Evolutionary conservation across 2,113 vertebrate genomes (phyloP).

Genomic region (Serinus canaria): DNA sequence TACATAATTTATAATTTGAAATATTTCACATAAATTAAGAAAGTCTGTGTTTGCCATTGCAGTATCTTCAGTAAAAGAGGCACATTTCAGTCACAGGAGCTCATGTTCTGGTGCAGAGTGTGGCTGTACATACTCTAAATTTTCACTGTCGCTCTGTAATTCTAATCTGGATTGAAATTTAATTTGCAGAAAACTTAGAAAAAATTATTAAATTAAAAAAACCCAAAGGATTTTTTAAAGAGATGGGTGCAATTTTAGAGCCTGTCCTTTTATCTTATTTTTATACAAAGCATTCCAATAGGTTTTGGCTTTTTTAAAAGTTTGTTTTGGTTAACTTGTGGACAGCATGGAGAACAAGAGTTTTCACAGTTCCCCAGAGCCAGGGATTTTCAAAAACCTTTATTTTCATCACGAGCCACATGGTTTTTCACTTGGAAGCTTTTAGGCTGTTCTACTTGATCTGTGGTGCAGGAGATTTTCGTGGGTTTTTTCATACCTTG

Average conservation of each 20-base stretch:
- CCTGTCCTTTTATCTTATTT: background rate
- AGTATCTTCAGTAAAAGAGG: background rate
- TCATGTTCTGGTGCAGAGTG: background rate
- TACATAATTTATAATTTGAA: accelerated
- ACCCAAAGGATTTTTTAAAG: background rate
- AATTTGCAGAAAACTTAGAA: background rate
- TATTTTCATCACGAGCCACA: background rate
- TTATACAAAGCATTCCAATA: background rate
- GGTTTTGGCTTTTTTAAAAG: background rate
- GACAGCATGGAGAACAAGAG: background rate
- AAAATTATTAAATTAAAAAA: background rate
- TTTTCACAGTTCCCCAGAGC: background rate
- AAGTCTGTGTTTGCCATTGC: background rate
- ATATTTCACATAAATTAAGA: background rate
- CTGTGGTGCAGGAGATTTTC: background rate
- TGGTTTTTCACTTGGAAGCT: background rate
- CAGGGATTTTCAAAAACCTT: background rate
- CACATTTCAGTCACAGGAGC: background rate
- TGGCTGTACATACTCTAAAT: accelerated
- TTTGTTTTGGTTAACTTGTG: background rate
- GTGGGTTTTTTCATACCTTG: accelerated
- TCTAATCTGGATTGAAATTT: background rate
- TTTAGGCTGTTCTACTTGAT: background rate
- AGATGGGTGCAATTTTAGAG: background rate
- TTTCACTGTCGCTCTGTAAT: accelerated